Evolutionary conservation across 2,888 invertebrate species (phyloP), one percentile per base, ranked within the genome.

Genomic region (Coremacera marginata): DNA sequence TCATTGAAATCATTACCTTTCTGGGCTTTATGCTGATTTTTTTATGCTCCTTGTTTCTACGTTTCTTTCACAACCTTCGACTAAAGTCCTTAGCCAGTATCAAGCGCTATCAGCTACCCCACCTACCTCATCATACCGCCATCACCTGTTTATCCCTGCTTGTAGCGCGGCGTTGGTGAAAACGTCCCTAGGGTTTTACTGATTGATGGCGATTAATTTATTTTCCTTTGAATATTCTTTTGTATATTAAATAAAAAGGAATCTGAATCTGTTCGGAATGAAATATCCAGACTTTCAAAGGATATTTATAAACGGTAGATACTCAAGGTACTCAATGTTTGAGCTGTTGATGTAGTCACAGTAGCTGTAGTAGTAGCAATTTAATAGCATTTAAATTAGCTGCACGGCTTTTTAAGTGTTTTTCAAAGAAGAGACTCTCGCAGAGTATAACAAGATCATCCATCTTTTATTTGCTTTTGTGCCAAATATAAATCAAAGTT

Each of bases 171-270:
- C 70, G 52, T n/a, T 63, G 19, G 65, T 49, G 44, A 71, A 68
- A 70, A 63, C 22, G 31, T 70, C 75, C 63, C 60, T 67, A 62
- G 78, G 68, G 75, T 71, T 77, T 74, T 65, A 57, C 75, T 77
- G 78, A 80, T 80, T 80, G 78, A 80, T 77, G 73, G 73, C 77
- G 77, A 78, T 80, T 80, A 80, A 80, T 80, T 80, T 77, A 72
- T 80, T 77, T 77, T 63, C 75, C 70, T 34, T 60, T 62, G 75
- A 75, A 65, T 74, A 74, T 70, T 68, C 75, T 27, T 75, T 44
- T 75, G 68, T 75, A 19, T 31, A 14, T 19, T 70, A 44, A 70
- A 70, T 70, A 62, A 60, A 70, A 75, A 57, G 52, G 75, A 68
- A 75, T 75, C 67, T 37, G 75, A 68, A 75, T 75, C 67, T 37